Conservation (phyloP, 2,888 invertebrate species). For the Ceramica pisi region DNA sequence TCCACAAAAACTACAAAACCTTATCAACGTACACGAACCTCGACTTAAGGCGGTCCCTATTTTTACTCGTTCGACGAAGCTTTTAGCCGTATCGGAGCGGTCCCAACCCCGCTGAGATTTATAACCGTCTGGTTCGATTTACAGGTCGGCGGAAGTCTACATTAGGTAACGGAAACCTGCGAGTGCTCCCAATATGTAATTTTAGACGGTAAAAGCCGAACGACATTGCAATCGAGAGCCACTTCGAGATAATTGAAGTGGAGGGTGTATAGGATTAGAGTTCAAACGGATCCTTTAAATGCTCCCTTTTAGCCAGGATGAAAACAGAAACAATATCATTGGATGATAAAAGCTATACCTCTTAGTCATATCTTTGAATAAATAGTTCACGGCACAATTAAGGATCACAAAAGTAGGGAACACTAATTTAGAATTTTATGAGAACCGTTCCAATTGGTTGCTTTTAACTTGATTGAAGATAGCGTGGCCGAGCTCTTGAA, state of each 20-base stretch:
- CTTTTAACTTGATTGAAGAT: conserved; percentile 78
- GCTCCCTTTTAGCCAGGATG: conserved; percentile 62
- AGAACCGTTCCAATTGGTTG: conserved; percentile 70
- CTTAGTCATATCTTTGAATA: conserved; percentile 70
- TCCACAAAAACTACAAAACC: conserved; percentile 88
- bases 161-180: conserved; percentile 85
- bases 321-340: conserved; percentile 66
- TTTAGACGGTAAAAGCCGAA: conserved; percentile 80
- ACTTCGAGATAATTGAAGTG: conserved; percentile 78
- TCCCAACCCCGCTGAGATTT: conserved; percentile 83
- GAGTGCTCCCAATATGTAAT: conserved; percentile 79
- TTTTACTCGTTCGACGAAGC: conserved; percentile 85
- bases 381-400: conserved; percentile 65
- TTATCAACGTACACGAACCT: conserved; percentile 89
- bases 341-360: conserved; percentile 73
- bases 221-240: conserved; percentile 74
- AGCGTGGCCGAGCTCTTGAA: conserved; percentile 77
- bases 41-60: conserved; percentile 87
- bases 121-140: conserved; percentile 85
- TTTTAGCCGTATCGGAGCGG: conserved; percentile 87
- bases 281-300: conserved; percentile 73
- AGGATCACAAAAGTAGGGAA: conserved; percentile 60
- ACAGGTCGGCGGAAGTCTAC: conserved; percentile 86
- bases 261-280: conserved; percentile 64
- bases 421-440: conserved; percentile 71